Evolutionary conservation across 2,797 vertebrate species (phyloP).

Genomic region (Coracias cyanogaster): DNA sequence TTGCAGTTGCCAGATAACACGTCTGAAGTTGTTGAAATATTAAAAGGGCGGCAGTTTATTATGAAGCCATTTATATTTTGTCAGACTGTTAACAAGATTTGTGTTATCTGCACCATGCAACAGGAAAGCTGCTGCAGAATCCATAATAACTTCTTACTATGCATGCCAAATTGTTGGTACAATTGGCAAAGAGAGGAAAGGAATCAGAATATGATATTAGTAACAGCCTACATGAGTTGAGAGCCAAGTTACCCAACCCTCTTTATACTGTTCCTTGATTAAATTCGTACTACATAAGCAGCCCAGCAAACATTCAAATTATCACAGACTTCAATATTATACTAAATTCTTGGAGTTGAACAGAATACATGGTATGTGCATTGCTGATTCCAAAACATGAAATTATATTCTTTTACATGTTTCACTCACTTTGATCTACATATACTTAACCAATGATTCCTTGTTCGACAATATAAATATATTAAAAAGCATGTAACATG

Average conservation of each 20-base stretch:
- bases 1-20: slow-evolving; percentile 68
- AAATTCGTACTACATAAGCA: slow-evolving; percentile 15
- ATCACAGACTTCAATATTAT: neutral
- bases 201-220: neutral
- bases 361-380: neutral
- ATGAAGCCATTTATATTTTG: slow-evolving; percentile 69
- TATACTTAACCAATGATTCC: neutral
- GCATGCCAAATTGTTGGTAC: slow-evolving; percentile 36
- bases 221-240: neutral
- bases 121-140: slow-evolving; percentile 37
- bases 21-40: slow-evolving; percentile 63
- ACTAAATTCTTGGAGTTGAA: neutral
- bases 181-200: neutral
- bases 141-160: slow-evolving; percentile 42
- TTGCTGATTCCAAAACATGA: neutral
- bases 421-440: neutral
- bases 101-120: slow-evolving; percentile 63
- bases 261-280: slow-evolving; percentile 22
- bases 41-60: slow-evolving; percentile 63
- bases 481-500: neutral
- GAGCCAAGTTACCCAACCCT: neutral
- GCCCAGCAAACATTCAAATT: neutral
- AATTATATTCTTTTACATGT: neutral
- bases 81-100: slow-evolving; percentile 68
- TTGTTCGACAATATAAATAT: neutral